Evolutionary conservation across 92 coral and sea anemone species (phyloP).

Genomic region (Metridium senile): DNA sequence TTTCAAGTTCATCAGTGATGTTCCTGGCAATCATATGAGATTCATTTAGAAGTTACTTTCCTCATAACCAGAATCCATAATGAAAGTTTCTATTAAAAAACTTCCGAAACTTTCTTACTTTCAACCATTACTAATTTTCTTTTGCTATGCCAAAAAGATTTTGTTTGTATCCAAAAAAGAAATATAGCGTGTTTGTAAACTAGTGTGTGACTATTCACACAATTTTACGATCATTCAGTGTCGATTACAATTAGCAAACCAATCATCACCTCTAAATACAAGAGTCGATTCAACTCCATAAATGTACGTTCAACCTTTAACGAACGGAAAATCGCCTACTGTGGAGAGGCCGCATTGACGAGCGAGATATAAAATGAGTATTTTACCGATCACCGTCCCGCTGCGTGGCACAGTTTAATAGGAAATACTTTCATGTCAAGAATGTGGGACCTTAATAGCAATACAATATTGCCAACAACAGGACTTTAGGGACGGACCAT

Average conservation of each 20-base stretch:
- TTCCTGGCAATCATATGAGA: too few species aligned
- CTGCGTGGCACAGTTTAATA: conserved; percentile 22
- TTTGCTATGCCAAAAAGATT: too few species aligned
- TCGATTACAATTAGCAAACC: background rate
- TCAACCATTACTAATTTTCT: too few species aligned
- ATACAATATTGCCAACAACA: background rate
- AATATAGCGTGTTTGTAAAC: background rate
- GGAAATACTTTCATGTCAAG: conserved; percentile 28
- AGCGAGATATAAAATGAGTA: conserved; percentile 14
- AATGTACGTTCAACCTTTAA: background rate
- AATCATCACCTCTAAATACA: background rate
- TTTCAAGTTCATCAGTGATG: too few species aligned
- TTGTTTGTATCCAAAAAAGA: background rate
- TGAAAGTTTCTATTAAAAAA: too few species aligned
- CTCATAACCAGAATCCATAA: too few species aligned
- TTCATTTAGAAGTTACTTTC: too few species aligned
- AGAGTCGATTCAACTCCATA: background rate
- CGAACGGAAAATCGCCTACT: conserved; percentile 34
- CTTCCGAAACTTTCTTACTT: too few species aligned
- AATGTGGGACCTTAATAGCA: conserved; percentile 5
- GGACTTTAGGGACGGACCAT: background rate
- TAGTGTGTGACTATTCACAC: background rate
- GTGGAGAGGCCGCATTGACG: conserved; percentile 31
- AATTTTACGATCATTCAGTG: too few species aligned
- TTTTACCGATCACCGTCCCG: conserved; percentile 13